These are phyloP conservation scores for Larimichthys crocea DNA, from an alignment of 2,113 vertebrate species.

Conservation along the genomic window DNA sequence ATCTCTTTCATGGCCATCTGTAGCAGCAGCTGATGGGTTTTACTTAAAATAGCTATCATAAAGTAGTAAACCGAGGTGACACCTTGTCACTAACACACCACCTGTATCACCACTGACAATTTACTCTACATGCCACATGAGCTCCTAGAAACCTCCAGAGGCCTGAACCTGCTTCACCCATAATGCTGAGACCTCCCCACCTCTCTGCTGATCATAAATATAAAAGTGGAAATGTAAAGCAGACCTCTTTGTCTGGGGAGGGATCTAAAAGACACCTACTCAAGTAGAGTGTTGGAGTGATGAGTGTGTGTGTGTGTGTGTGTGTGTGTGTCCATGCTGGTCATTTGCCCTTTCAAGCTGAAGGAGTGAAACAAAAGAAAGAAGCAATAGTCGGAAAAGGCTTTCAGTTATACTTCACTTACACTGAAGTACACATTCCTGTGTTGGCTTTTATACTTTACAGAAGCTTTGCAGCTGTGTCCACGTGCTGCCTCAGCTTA, in stretches of 20 bases:
- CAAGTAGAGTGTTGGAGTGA: constrained; percentile 33
- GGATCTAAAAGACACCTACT: constrained; percentile 54
- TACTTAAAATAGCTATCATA: neutral
- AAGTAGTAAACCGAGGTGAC: neutral
- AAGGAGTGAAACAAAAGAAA: neutral
- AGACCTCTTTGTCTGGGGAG: constrained; percentile 26
- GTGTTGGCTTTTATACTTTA: neutral
- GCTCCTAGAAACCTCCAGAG: neutral
- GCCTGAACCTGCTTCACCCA: neutral
- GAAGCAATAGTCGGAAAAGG: neutral
- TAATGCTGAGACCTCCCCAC: constrained; percentile 1
- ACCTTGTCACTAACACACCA: neutral
- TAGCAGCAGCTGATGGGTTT: neutral
- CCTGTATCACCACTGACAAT: neutral
- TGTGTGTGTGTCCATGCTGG: constrained; percentile 1
- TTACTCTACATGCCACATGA: neutral
- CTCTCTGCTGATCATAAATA: constrained; percentile 37
- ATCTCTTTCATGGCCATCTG: neutral
- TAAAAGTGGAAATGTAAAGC: constrained; percentile 62
- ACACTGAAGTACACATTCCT: neutral
- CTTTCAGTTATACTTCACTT: neutral
- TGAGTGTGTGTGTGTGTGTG: neutral
- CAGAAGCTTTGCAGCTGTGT: neutral
- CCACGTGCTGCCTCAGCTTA: neutral
- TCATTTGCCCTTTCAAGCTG: neutral